These are phyloP conservation scores for Hapalemur alaotrensis DNA, from an alignment of 2,797 vertebrate species.

Conservation along the genomic window DNA sequence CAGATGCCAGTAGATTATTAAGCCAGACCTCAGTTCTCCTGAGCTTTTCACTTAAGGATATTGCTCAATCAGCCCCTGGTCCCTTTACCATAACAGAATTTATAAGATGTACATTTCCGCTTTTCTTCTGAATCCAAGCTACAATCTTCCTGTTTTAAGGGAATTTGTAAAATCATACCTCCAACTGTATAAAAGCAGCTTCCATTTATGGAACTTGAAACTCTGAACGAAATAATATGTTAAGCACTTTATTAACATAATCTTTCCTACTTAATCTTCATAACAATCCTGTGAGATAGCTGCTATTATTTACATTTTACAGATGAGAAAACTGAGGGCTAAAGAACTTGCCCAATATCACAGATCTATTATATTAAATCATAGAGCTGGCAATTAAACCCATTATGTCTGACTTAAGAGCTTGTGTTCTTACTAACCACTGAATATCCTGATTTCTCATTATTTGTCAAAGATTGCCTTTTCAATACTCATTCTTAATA, in stretches of 20 bases:
- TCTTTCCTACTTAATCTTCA: background rate
- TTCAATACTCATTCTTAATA: background rate
- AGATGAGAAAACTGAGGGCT: background rate
- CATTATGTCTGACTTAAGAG: background rate
- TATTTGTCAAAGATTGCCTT: background rate
- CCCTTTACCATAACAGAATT: background rate
- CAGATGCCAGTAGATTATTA: slow-evolving; percentile 40
- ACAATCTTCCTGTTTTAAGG: background rate
- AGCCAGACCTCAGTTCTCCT: background rate
- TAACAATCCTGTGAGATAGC: background rate
- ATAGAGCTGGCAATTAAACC: background rate
- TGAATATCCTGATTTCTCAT: background rate
- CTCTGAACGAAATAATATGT: background rate
- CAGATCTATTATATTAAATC: background rate
- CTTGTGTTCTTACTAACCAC: background rate
- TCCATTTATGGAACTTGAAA: background rate
- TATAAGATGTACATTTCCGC: background rate
- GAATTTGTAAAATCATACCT: background rate
- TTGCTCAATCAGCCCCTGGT: background rate
- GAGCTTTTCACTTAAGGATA: background rate
- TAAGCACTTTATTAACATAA: background rate
- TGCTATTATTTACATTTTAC: background rate
- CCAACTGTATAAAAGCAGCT: background rate
- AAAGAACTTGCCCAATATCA: background rate
- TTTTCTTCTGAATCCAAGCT: slow-evolving; percentile 5